Base-by-base conservation (phyloP, 2,888 invertebrate species). In the Panorpa germanica region DNA sequence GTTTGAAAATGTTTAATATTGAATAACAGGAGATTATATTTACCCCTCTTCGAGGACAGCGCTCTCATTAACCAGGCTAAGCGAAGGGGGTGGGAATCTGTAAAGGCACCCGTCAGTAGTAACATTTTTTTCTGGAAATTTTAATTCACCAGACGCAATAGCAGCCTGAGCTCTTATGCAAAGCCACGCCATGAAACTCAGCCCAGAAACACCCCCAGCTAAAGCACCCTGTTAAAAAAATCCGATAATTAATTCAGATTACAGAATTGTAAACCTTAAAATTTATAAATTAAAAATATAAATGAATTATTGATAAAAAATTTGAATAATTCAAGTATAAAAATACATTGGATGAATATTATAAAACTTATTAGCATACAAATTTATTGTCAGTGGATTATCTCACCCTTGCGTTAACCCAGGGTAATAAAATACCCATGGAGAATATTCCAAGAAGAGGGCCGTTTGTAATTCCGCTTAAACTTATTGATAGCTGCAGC, bases 391-490 rank as follows among this genome's bases (percentile, higher is more conserved):
- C n/a, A n/a, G 21, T 5, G 17, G n/a, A 21, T 20, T 7, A 12
- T 35, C 42, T 42, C 49, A 66, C 69, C 50, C 56, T 62, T 14
- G 63, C 57, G 40, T 63, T 65, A 2, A 69, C 59, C 66, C 68
- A 73, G 1, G 76, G 75, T 37, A 75, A 49, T 42, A 75, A 52
- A 33, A 75, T 58, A 8, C 74, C 75, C 46, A 72, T 63, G 8
- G 65, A 68, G 43, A 75, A 75, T 32, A 74, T 61, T 20, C 70
- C 74, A 31, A 76, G 46, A 5, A 72, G 54, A 3, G 75, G 71
- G 7, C 74, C 75, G 41, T 64, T 69, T 14, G 70, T 62, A 36
- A 75, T 68, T 7, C 72, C 65, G 18, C 63, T 60, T 29, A 72
- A 50, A 28, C 65, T 70, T 44, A 67, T 63, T 3, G 68, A 61